Conservation (phyloP, 1,140 invertebrate genomes). For the Drosophila lacteicornis region DNA sequence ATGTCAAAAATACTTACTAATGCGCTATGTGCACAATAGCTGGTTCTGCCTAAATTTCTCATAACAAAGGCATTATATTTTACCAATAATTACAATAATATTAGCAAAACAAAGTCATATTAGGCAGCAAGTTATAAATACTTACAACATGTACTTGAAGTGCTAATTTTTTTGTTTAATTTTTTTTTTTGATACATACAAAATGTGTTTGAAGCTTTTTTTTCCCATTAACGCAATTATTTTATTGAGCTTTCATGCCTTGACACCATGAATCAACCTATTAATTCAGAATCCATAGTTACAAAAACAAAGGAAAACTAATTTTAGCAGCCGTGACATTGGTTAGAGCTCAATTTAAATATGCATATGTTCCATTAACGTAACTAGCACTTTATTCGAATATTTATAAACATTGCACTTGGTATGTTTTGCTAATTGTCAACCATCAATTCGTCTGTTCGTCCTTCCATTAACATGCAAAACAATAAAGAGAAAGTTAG, state of each 20-base stretch:
- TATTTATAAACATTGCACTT: constrained; percentile 48
- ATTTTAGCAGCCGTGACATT: constrained; percentile 47
- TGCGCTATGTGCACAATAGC: constrained; percentile 8
- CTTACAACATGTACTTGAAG: background rate
- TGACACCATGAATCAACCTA: background rate
- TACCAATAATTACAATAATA: background rate
- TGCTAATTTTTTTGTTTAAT: background rate
- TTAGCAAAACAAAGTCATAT: background rate
- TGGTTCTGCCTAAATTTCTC: too few relatives aligned
- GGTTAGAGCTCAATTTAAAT: constrained; percentile 15
- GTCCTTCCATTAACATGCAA: constrained; percentile 60
- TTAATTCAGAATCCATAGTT: background rate
- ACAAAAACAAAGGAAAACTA: background rate
- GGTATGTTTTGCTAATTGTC: constrained; percentile 67
- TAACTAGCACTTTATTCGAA: constrained; percentile 19
- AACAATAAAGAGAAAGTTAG: constrained; percentile 23
- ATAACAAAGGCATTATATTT: background rate
- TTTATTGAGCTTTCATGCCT: background rate
- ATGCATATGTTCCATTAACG: constrained; percentile 11
- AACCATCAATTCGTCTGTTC: constrained; percentile 50
- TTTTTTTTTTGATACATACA: background rate
- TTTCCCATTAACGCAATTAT: background rate
- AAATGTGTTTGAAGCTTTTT: background rate
- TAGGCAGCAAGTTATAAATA: background rate
- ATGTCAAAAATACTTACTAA: constrained; percentile 37